Percentiles rank a stretch among this genome's conserved stretches.
Evolutionary conservation across 2,888 invertebrate species (phyloP).

Genomic region (Philhelius pedissequus): DNA sequence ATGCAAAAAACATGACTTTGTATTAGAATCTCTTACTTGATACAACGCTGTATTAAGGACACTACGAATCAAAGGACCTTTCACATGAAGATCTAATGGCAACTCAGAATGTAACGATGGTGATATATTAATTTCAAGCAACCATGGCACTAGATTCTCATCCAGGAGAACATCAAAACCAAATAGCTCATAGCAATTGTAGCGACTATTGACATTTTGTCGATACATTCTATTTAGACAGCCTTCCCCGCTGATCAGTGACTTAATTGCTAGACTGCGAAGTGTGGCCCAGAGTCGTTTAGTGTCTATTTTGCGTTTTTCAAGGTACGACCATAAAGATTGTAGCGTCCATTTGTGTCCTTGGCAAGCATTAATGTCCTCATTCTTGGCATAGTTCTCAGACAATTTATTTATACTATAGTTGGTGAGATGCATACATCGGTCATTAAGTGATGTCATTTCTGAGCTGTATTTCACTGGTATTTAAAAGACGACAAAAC

Average conservation of each 20-base stretch:
- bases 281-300: slow-evolving; percentile 89
- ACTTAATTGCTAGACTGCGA: slow-evolving; percentile 95
- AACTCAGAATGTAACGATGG: slow-evolving; percentile 94
- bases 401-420: slow-evolving; percentile 95
- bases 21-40: slow-evolving; percentile 82
- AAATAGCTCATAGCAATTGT: slow-evolving; percentile 96
- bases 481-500: neutral
- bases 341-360: slow-evolving; percentile 95
- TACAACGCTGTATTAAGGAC: slow-evolving; percentile 96
- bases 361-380: slow-evolving; percentile 92
- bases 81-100: slow-evolving; percentile 93
- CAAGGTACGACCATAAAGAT: slow-evolving; percentile 83
- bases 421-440: slow-evolving; percentile 95
- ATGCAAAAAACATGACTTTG: neutral
- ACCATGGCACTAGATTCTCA: slow-evolving; percentile 94
- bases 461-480: slow-evolving; percentile 91
- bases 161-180: slow-evolving; percentile 97
- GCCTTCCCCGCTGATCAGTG: slow-evolving; percentile 92
- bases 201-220: slow-evolving; percentile 87
- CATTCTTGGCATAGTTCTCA: slow-evolving; percentile 91
- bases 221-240: slow-evolving; percentile 86
- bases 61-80: slow-evolving; percentile 93
- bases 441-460: slow-evolving; percentile 87
- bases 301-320: slow-evolving; percentile 86
- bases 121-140: slow-evolving; percentile 96